phyloP scores from a whole-genome alignment of 2,113 vertebrate species.

The Ascaphus truei region DNA sequence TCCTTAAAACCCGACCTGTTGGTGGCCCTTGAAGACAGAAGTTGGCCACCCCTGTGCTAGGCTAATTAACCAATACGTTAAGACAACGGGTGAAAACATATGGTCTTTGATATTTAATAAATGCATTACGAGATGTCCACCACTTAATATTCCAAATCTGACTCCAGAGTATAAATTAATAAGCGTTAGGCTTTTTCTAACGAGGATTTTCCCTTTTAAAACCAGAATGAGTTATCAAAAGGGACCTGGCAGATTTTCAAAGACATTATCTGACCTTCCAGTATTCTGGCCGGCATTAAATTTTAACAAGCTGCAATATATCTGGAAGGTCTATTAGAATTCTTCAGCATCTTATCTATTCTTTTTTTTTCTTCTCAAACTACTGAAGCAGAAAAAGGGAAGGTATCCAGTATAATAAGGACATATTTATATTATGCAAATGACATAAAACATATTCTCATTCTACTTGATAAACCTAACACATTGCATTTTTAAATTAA shows the following conservation, averaged over 20 bases:
- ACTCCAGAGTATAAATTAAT: conserved; percentile 67
- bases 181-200: conserved; percentile 64
- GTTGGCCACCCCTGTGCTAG: too few relatives aligned
- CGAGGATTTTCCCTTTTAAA: conserved; percentile 70
- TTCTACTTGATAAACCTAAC: background rate
- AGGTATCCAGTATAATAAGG: conserved; percentile 41
- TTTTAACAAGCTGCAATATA: conserved; percentile 68
- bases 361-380: conserved; percentile 28
- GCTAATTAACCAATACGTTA: background rate
- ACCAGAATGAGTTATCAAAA: conserved; percentile 68
- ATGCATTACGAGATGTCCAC: conserved; percentile 56
- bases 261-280: conserved; percentile 76
- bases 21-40: too few relatives aligned
- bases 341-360: conserved; percentile 48
- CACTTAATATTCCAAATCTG: conserved; percentile 60
- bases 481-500: background rate
- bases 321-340: conserved; percentile 60
- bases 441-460: conserved; percentile 18
- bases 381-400: conserved; percentile 45
- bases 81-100: conserved; percentile 33
- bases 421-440: conserved; percentile 50
- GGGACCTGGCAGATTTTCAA: conserved; percentile 68
- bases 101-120: conserved; percentile 70
- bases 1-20: too few relatives aligned
- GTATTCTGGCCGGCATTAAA: conserved; percentile 64